A percentile compares a stretch with the other conserved stretches of the same genome.
Conservation (phyloP, 2,888 invertebrate species). For the Physocephala rufipes region DNA sequence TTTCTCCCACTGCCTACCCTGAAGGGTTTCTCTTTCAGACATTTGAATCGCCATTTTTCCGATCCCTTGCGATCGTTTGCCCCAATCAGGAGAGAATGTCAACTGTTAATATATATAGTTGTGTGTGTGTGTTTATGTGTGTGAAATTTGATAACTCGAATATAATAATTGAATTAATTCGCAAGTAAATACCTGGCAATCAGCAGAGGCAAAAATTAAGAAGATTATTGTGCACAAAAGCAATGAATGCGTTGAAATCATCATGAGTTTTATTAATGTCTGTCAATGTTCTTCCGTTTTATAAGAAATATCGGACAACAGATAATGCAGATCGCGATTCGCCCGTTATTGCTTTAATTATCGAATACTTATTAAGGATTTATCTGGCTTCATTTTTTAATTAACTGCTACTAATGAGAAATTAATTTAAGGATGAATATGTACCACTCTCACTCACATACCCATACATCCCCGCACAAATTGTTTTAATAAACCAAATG, state of each 20-base stretch:
- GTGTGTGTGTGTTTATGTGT: background rate
- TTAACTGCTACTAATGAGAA: constrained; percentile 5
- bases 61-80: constrained; percentile 55
- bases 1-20: constrained; percentile 53
- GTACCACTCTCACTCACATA: too few species aligned
- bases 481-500: too few species aligned
- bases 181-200: constrained; percentile 49
- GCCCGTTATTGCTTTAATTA: too few species aligned
- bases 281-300: background rate
- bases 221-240: constrained; percentile 48
- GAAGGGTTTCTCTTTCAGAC: constrained; percentile 48
- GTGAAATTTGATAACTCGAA: background rate
- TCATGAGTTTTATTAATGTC: constrained; percentile 43
- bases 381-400: constrained; percentile 39
- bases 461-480: too few species aligned
- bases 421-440: too few species aligned
- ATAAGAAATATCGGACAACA: background rate
- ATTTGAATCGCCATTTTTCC: constrained; percentile 41
- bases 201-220: constrained; percentile 52
- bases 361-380: background rate
- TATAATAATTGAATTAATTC: background rate
- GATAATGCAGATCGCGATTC: too few species aligned
- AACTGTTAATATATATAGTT: constrained; percentile 45
- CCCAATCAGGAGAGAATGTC: constrained; percentile 63
- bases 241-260: constrained; percentile 56